phyloP scores from a whole-genome alignment of 1,140 invertebrate species.

The Brachionus asplanchnoidis region DNA sequence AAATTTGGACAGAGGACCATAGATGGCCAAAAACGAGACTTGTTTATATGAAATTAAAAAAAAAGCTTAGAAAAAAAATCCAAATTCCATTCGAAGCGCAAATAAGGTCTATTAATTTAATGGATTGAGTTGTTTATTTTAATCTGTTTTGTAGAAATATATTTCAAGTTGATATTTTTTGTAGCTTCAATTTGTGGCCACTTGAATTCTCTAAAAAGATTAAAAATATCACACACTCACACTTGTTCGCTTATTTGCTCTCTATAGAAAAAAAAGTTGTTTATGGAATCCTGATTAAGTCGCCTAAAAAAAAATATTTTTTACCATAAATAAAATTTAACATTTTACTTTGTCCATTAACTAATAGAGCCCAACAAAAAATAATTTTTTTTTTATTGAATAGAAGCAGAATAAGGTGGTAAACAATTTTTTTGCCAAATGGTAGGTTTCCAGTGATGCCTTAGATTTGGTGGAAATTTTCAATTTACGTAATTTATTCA shows the following conservation, averaged over 20 bases:
- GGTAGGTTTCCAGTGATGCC: neutral
- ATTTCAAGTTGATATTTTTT: conserved; percentile 17
- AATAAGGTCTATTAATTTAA: conserved; percentile 24
- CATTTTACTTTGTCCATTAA: neutral
- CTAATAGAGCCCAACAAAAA: neutral
- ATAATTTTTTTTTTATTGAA: neutral
- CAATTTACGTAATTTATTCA: neutral
- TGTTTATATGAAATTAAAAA: neutral
- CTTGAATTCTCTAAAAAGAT: conserved; percentile 19
- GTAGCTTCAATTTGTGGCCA: conserved; percentile 23
- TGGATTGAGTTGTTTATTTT: conserved; percentile 30
- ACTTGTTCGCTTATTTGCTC: neutral
- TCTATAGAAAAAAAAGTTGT: neutral
- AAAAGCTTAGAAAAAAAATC: neutral
- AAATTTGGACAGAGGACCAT: neutral
- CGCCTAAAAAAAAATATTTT: neutral
- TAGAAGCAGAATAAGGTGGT: neutral
- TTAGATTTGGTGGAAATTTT: neutral
- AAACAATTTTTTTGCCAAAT: neutral
- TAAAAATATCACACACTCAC: conserved; percentile 15
- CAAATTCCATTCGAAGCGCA: conserved; percentile 15
- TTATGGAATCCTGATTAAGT: conserved; percentile 4
- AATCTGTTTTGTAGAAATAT: conserved; percentile 1
- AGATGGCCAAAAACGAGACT: neutral
- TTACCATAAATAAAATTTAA: neutral